phyloP scores from a whole-genome alignment of 2,113 vertebrate genomes.

The Cygnus atratus region DNA sequence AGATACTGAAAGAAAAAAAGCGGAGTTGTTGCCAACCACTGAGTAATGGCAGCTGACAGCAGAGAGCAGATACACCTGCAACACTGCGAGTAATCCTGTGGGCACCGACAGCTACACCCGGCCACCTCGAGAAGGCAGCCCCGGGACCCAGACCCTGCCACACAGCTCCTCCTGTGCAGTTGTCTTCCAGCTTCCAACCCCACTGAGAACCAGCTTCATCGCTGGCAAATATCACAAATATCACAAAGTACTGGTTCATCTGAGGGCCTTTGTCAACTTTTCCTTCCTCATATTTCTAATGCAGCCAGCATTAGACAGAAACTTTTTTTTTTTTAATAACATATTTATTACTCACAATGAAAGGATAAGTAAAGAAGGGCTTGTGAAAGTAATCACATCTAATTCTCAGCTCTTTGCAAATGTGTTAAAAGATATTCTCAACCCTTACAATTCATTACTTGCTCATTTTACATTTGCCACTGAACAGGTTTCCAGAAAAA shows the following conservation, averaged over 20 bases:
- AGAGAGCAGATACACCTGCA: neutral
- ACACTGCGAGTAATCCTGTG: fast-evolving
- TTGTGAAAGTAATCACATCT: neutral
- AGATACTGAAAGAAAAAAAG: neutral
- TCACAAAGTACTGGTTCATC: neutral
- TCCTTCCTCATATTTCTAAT: neutral
- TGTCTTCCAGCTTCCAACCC: neutral
- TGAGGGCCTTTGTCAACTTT: neutral
- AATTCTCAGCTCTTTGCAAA: neutral
- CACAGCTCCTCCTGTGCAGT: neutral
- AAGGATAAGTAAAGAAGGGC: neutral
- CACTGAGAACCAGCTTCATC: fast-evolving
- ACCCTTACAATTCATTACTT: neutral
- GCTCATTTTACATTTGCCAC: neutral
- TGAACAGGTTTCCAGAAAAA: neutral
- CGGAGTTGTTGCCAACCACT: neutral
- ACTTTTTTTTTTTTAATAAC: no score
- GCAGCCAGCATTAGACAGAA: neutral
- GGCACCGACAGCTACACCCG: fast-evolving
- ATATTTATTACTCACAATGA: neutral
- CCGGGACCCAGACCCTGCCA: fast-evolving
- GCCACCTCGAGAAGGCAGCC: fast-evolving
- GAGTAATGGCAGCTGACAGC: neutral
- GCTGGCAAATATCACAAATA: neutral
- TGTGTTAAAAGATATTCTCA: neutral